These are phyloP conservation scores for Tympanuchus pallidicinctus DNA, from an alignment of 2,113 vertebrate species.

Conservation along the genomic window DNA sequence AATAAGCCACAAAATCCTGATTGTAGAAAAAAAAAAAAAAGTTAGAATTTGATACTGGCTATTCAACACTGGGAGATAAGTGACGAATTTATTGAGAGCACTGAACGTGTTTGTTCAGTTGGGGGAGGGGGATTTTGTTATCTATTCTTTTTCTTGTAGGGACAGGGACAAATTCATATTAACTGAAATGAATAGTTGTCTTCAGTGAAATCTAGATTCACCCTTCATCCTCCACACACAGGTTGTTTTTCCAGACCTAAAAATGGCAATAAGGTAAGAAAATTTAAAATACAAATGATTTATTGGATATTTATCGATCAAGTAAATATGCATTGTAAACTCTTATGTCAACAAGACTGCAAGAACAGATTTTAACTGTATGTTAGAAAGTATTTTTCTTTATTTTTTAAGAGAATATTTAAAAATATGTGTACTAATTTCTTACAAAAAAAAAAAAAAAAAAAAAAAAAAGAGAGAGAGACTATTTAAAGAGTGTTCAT, in stretches of 20 bases:
- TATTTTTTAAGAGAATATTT: not conserved
- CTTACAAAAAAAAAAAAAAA: not conserved
- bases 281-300: not conserved
- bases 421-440: not conserved
- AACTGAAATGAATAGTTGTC: not conserved
- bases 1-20: not conserved
- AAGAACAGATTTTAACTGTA: not conserved
- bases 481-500: constrained; percentile 4
- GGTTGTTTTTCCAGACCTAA: not conserved
- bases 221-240: not conserved
- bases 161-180: not conserved
- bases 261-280: not conserved
- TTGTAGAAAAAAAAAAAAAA: not conserved
- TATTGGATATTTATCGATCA: not conserved
- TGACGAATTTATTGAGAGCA: not conserved
- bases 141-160: not conserved
- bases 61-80: not conserved
- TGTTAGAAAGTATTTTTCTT: not conserved
- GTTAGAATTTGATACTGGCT: not conserved
- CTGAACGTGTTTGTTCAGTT: not conserved
- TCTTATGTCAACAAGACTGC: not conserved
- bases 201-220: not conserved
- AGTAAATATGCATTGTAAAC: not conserved
- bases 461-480: not conserved
- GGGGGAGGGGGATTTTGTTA: not conserved